Conservation (phyloP, 2,797 vertebrate species). For the Galagoides demidoff region DNA sequence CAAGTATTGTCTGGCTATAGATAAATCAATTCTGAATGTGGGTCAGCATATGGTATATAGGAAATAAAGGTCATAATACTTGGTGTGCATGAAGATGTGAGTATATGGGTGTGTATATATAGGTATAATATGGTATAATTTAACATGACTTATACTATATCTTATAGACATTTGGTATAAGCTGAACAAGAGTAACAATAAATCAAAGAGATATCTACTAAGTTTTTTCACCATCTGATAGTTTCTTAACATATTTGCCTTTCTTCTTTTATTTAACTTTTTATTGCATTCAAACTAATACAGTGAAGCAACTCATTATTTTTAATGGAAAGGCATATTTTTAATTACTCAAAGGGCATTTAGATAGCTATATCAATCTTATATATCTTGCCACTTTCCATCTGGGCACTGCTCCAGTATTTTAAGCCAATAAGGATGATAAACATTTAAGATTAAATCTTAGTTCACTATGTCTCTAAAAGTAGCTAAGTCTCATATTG, state of each 20-base stretch:
- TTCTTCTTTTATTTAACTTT: conserved; percentile 62
- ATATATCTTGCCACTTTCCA: conserved; percentile 74
- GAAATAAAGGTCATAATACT: background rate
- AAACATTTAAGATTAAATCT: conserved; percentile 71
- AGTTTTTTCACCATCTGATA: background rate
- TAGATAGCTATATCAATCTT: conserved; percentile 76
- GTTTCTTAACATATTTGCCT: background rate
- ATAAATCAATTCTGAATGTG: background rate
- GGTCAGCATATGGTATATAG: background rate
- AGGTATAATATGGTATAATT: background rate
- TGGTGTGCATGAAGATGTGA: background rate
- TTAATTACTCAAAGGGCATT: conserved; percentile 73
- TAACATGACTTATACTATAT: background rate
- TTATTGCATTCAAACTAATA: conserved; percentile 70
- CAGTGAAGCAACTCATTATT: conserved; percentile 66
- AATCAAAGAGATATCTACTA: background rate
- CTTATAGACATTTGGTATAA: background rate
- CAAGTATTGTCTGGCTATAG: background rate
- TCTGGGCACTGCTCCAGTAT: conserved; percentile 75
- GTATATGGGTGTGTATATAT: background rate
- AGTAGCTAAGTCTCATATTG: background rate
- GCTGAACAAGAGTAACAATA: background rate
- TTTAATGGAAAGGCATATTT: conserved; percentile 70
- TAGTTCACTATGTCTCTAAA: background rate
- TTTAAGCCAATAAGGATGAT: conserved; percentile 78